phyloP scores from a whole-genome alignment of 2,113 vertebrate species.

The Oncorhynchus gorbuscha region DNA sequence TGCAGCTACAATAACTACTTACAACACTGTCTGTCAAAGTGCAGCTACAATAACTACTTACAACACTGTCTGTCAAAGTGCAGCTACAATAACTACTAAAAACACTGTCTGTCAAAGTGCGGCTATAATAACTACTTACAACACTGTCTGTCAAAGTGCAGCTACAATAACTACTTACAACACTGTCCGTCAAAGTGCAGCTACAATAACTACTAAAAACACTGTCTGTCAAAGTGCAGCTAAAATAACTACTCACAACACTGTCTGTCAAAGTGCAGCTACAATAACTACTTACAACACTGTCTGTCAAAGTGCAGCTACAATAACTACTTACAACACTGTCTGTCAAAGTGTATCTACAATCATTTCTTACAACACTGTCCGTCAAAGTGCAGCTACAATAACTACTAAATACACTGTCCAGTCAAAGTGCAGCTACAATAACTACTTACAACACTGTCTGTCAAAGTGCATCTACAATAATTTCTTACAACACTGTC shows the following conservation, averaged over 20 bases:
- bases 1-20: not conserved
- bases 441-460: conserved; percentile 1
- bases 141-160: too few species aligned
- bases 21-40: conserved; percentile 8
- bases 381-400: not conserved
- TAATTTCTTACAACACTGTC: conserved; percentile 4
- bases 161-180: too few species aligned
- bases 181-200: too few species aligned
- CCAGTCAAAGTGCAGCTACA: not conserved
- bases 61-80: conserved; percentile 13
- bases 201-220: too few species aligned
- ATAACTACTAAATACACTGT: too few species aligned
- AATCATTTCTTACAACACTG: not conserved
- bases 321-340: not conserved
- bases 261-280: conserved; percentile 8
- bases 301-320: too few species aligned
- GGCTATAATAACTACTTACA: not conserved
- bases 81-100: not conserved
- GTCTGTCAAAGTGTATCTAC: not conserved
- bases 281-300: not conserved
- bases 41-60: not conserved
- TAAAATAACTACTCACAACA: not conserved
- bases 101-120: conserved; percentile 1
- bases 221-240: not conserved
- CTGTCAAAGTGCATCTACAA: too few species aligned